These are phyloP conservation scores for Barbus barbus DNA, from an alignment of 2,113 vertebrate species.

Conservation along the genomic window DNA sequence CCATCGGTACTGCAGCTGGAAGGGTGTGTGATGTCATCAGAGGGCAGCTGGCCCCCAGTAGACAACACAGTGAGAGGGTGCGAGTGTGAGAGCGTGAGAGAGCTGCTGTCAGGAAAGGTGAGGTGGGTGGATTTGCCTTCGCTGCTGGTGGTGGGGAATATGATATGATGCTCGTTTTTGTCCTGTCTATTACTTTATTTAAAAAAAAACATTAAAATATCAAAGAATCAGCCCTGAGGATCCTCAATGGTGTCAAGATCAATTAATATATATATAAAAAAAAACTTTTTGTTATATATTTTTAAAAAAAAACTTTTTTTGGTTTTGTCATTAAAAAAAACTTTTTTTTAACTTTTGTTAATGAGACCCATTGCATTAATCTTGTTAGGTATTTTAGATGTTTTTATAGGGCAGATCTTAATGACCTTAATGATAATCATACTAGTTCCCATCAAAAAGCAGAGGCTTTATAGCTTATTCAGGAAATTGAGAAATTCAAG, in stretches of 20 bases:
- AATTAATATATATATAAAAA: not conserved
- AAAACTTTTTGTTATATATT: too few relatives aligned
- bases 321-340: too few relatives aligned
- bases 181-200: not conserved
- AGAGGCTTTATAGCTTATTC: slow-evolving; percentile 22
- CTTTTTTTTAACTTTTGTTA: too few relatives aligned
- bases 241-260: not conserved
- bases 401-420: not conserved
- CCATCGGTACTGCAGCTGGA: slow-evolving; percentile 60
- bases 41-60: slow-evolving; percentile 56
- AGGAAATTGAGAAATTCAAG: slow-evolving; percentile 43
- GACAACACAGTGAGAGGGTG: slow-evolving; percentile 39
- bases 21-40: slow-evolving; percentile 60
- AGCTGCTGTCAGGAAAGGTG: slow-evolving; percentile 14
- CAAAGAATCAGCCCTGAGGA: not conserved
- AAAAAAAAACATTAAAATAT: not conserved
- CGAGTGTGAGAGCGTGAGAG: slow-evolving; percentile 24
- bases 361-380: slow-evolving; percentile 1
- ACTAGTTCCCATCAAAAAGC: not conserved
- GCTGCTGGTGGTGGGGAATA: not conserved
- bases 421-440: slow-evolving; percentile 18
- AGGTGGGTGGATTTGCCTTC: slow-evolving; percentile 5
- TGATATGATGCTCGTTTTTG: not conserved
- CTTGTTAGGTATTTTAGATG: not conserved
- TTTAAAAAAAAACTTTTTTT: too few relatives aligned